Base-by-base conservation (phyloP, 2,113 vertebrate species). In the Falco punctatus region DNA sequence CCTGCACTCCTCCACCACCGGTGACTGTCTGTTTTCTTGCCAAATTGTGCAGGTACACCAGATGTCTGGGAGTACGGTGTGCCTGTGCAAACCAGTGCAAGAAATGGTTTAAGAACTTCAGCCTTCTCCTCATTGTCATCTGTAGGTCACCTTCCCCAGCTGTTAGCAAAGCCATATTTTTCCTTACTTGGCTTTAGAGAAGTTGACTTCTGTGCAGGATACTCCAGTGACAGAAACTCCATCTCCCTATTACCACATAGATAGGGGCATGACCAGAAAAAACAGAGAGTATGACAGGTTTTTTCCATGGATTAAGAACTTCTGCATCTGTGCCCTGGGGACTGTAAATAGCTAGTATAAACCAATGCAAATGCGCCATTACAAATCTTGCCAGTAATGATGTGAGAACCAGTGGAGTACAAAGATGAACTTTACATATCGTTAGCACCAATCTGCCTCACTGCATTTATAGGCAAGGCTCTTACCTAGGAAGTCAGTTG, bases 281-380 rank as follows among this genome's bases (percentile, higher is more conserved):
- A 91, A 94, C 51, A 30, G 51, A 74, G n/a, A 74, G 69, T 42
- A 40, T 59, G 86, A 58, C 40, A 51, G 51, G 30, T 74, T 91
- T 96, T 96, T 95, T 87, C 91, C 61, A n/a, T 61, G 84, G 81
- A 42, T 91, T 15, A 95, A 42, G 65, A 83, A 83, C 51, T 90
- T 80, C 71, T 92, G 27, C 38, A 16, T 42, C 57, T 67, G 81
- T 88, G 88, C 94, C 83, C 82, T 38, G 54, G 54, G 82, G 92
- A 94, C 70, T 65, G 71, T 90, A 93, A 90, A 83, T 69, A 88
- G 79, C 46, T 70, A 6, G 46, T 78, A 66, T 77, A 94, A 94
- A 81, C 92, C 83, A 89, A 33, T 59, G 83, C 70, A 89, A 95
- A 96, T 84, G 71, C 1, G 10, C 67, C 70, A 62, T 80, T 94